A percentile compares a stretch with the other conserved stretches of the same genome.
phyloP scores from a whole-genome alignment of 92 coral and sea anemone genomes.

The Epizoanthus illoricatus region DNA sequence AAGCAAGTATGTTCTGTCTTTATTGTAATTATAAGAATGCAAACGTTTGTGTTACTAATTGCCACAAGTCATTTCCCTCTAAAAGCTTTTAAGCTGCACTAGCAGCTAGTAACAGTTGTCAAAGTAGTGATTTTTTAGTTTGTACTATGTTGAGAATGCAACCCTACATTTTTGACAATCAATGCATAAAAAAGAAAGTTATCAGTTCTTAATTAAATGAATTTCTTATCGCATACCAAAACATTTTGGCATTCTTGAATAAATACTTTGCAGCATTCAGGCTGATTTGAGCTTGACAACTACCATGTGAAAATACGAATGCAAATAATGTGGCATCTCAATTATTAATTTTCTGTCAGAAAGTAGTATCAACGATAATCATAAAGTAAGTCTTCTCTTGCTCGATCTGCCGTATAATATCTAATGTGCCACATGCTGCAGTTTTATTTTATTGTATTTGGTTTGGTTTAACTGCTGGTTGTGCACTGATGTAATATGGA shows the following conservation, averaged over 20 bases:
- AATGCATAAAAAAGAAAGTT: neutral
- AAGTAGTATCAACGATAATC: neutral
- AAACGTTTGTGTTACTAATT: conserved; percentile 1
- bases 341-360: conserved; percentile 28
- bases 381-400: too few species aligned
- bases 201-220: neutral
- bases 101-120: neutral
- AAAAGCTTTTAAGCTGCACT: neutral
- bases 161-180: neutral
- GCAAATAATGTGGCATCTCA: neutral
- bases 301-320: neutral
- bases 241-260: neutral
- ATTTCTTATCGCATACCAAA: neutral
- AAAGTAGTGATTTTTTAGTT: neutral
- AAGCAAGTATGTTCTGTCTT: neutral
- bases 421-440: too few species aligned
- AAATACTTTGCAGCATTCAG: neutral
- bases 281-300: neutral
- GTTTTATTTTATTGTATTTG: too few species aligned
- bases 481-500: too few species aligned
- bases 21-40: neutral
- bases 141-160: neutral
- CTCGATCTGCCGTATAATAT: neutral
- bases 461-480: too few species aligned
- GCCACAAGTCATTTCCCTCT: neutral